Evolutionary conservation across 2,888 invertebrate species (phyloP), one percentile per base, ranked within the genome.

Genomic region (Campoletis raptor): DNA sequence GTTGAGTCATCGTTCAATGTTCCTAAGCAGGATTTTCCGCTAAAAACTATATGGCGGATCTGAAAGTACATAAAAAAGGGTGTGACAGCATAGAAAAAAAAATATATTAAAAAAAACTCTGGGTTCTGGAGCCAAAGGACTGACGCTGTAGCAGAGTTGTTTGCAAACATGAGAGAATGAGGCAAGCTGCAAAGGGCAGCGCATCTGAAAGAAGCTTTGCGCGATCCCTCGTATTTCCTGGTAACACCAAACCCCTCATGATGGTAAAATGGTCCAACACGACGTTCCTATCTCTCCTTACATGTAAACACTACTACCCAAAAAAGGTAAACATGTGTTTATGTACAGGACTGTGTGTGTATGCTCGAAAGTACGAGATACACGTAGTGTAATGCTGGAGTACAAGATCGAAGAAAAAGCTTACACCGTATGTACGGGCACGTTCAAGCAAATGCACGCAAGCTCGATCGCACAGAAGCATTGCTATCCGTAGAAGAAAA

Each of bases 181-280:
- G 40, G 37, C 40, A 30, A 72, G 48, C 42, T 42, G 57, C 30
- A 30, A 66, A 54, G 61, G 61, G 42, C 61, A 74, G 61, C 61
- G 52, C 61, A 18, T 61, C 73, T 57, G 45, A 83, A 83, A 83
- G 83, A 67, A 83, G 66, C 79, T 83, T 79, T 83, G 21, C 73
- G 4, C 73, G 52, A 67, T 79, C 73, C 36, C 74, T 74, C 61
- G 67, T 54, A 74, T 66, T 79, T 83, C 18, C 72, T 57, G 74
- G 61, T 61, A 74, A 74, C 42, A 61, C 40, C 42, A 61, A 74
- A 74, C 54, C 40, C 40, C 42, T 9, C 52, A 37, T 61, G 40
- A 61, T 24, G 42, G 61, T 61, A 61, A 45, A 52, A 42, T 52
- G 10, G n/a, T 36, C 36, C 36, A 36, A 42, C n/a, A 18, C 67